Evolutionary conservation across 2,113 vertebrate genomes (phyloP).

Genomic region (Macquaria ambigua): DNA sequence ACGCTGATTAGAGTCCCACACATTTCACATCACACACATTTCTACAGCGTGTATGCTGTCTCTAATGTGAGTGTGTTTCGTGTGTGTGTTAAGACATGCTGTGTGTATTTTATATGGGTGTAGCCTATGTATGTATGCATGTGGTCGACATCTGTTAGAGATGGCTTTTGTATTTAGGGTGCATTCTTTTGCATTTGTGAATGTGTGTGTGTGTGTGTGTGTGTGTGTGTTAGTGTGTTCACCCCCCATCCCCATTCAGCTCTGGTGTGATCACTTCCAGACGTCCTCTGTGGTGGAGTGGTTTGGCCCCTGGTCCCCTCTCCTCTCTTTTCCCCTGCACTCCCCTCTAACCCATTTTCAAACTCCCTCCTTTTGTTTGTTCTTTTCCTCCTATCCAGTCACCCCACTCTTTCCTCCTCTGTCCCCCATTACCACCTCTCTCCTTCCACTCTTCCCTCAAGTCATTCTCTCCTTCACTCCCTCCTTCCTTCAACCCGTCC

Average conservation of each 20-base stretch:
- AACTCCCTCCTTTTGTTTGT: slow-evolving; percentile 33
- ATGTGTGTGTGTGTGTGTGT: slow-evolving; percentile 20
- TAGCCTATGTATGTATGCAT: slow-evolving; percentile 36
- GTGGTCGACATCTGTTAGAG: slow-evolving; percentile 65
- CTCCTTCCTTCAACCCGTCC: slow-evolving; percentile 9
- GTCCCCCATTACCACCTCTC: slow-evolving; percentile 1
- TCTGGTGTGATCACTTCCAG: slow-evolving; percentile 75
- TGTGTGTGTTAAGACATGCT: neutral
- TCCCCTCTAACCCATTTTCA: slow-evolving; percentile 31
- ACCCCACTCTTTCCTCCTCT: slow-evolving; percentile 19
- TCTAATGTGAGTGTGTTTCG: neutral
- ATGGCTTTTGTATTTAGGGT: slow-evolving; percentile 46
- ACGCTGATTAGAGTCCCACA: slow-evolving; percentile 22
- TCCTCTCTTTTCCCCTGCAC: slow-evolving; percentile 18
- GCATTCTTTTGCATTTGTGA: slow-evolving; percentile 55
- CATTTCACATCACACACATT: slow-evolving; percentile 7
- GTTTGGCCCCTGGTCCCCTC: slow-evolving; percentile 52
- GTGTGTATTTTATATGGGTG: slow-evolving; percentile 14
- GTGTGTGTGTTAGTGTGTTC: neutral
- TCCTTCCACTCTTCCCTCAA: slow-evolving; percentile 10
- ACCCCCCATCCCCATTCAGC: slow-evolving; percentile 31
- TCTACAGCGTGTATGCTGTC: slow-evolving; percentile 1
- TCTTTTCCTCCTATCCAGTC: slow-evolving; percentile 5
- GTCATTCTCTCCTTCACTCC: slow-evolving; percentile 18
- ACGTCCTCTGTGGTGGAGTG: slow-evolving; percentile 47